Conservation (phyloP, 2,797 vertebrate genomes). For the Semaprochilodus insignis region DNA sequence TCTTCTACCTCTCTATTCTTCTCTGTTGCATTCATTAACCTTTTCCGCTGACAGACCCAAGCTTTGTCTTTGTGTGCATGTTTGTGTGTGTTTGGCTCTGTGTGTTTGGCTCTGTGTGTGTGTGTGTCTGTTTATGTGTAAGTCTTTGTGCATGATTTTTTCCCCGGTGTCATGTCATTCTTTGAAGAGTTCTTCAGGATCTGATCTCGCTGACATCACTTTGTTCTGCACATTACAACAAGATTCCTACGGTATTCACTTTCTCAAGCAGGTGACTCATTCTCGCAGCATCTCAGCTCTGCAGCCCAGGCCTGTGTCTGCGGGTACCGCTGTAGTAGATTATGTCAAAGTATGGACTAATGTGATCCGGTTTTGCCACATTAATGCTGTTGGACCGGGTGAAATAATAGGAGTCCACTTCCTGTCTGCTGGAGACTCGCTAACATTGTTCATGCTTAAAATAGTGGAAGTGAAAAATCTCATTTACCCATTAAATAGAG, state of each 20-base stretch:
- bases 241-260: conserved; percentile 12
- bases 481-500: not conserved
- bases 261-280: conserved; percentile 17
- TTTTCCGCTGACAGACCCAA: conserved; percentile 49
- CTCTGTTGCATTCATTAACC: conserved; percentile 60
- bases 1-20: conserved; percentile 35
- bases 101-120: conserved; percentile 21
- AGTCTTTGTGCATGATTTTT: not conserved
- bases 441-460: conserved; percentile 3
- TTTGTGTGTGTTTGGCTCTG: no score
- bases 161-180: conserved; percentile 21
- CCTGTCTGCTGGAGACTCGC: conserved; percentile 5
- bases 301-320: not conserved
- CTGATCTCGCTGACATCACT: conserved; percentile 20
- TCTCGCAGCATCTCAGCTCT: conserved; percentile 22
- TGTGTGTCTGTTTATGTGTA: conserved; percentile 1
- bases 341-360: not conserved
- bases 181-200: not conserved
- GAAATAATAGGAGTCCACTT: not conserved
- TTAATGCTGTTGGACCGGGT: not conserved
- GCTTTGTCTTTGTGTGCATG: conserved; percentile 1
- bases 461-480: conserved; percentile 3
- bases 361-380: not conserved
- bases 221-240: conserved; percentile 24
- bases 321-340: conserved; percentile 6